Percentiles rank a stretch among this genome's conserved stretches.
Evolutionary conservation across 2,113 vertebrate genomes (phyloP).

Genomic region (Lophius piscatorius): DNA sequence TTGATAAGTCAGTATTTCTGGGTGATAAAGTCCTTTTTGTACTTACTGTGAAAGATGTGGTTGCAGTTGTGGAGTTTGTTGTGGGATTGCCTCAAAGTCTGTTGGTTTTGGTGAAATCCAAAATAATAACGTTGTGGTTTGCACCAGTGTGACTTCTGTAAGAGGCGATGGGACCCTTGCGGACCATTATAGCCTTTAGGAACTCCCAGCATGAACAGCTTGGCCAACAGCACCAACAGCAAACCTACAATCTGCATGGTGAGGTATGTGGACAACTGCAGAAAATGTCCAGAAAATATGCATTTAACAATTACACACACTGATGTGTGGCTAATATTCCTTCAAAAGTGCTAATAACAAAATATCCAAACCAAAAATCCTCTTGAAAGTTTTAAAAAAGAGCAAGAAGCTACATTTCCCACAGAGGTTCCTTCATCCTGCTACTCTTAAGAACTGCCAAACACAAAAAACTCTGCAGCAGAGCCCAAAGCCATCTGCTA

Average conservation of each 20-base stretch:
- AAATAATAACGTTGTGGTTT: slow-evolving; percentile 40
- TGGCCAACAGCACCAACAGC: slow-evolving; percentile 59
- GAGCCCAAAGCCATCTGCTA: slow-evolving; percentile 42
- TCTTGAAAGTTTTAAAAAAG: slow-evolving; percentile 19
- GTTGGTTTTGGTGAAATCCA: slow-evolving; percentile 34
- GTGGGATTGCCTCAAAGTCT: slow-evolving; percentile 42
- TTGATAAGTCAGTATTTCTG: slow-evolving; percentile 17
- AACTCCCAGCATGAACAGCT: slow-evolving; percentile 64
- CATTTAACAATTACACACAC: slow-evolving; percentile 6
- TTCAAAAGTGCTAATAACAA: slow-evolving; percentile 22
- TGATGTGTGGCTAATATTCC: slow-evolving; percentile 1
- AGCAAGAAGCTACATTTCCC: slow-evolving; percentile 32
- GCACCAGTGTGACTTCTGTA: slow-evolving; percentile 55
- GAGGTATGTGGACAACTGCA: not conserved
- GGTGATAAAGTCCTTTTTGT: slow-evolving; percentile 16
- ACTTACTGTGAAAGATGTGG: slow-evolving; percentile 74
- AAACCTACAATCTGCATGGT: slow-evolving; percentile 58
- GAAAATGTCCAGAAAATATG: not conserved
- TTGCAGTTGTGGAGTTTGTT: slow-evolving; percentile 66
- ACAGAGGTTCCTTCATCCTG: slow-evolving; percentile 43
- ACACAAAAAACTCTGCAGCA: slow-evolving; percentile 54
- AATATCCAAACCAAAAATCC: slow-evolving; percentile 26
- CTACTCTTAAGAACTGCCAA: slow-evolving; percentile 36
- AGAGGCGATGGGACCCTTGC: slow-evolving; percentile 19
- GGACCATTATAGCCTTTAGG: slow-evolving; percentile 59